Conservation (phyloP, 2,797 vertebrate species). For the Philypnodon macrostomus region DNA sequence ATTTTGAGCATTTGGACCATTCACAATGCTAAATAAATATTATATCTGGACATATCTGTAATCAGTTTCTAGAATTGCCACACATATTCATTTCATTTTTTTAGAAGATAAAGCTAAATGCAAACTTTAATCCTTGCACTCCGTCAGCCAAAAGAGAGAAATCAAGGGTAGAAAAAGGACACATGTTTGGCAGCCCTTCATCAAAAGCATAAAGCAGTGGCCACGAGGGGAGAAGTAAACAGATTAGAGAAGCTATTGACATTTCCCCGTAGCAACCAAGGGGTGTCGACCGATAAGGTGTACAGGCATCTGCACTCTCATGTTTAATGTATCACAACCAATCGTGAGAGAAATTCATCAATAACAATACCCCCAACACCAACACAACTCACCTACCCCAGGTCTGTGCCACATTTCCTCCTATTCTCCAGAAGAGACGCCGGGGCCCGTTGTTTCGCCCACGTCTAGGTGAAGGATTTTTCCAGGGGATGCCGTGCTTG, state of each 20-base stretch:
- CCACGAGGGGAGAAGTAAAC: conserved; percentile 77
- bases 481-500: conserved; percentile 77
- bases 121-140: conserved; percentile 49
- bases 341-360: conserved; percentile 82
- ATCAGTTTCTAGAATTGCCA: not conserved
- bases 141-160: conserved; percentile 47
- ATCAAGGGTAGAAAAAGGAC: conserved; percentile 67
- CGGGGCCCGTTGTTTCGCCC: conserved; percentile 73
- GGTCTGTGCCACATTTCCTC: conserved; percentile 47
- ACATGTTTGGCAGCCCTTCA: conserved; percentile 71
- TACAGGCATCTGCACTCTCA: conserved; percentile 72
- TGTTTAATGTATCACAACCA: conserved; percentile 82
- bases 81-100: not conserved
- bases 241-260: conserved; percentile 81
- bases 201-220: conserved; percentile 73
- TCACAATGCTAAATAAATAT: no score
- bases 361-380: conserved; percentile 63
- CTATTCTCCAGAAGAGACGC: conserved; percentile 55
- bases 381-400: conserved; percentile 20
- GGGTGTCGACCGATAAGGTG: conserved; percentile 67
- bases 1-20: no score
- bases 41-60: no score
- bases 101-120: conserved; percentile 37
- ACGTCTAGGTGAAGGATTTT: conserved; percentile 80
- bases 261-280: conserved; percentile 74